Percentiles rank a stretch among this genome's conserved stretches.
These are phyloP conservation scores for Phrynocephalus forsythii DNA, from an alignment of 2,797 vertebrate species.

Conservation along the genomic window DNA sequence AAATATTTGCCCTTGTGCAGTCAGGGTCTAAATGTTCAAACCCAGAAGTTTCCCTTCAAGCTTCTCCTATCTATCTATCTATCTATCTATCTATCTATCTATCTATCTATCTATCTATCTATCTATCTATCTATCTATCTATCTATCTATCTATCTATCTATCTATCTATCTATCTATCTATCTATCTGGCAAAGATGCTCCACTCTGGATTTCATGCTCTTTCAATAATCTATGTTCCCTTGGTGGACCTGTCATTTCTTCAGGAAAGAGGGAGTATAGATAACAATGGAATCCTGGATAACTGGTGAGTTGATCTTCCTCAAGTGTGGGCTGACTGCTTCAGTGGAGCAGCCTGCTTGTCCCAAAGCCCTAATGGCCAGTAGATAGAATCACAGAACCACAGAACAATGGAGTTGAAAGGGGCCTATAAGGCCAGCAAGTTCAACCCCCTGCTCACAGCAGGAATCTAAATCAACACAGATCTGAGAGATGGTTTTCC, in stretches of 20 bases:
- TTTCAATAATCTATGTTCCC: neutral
- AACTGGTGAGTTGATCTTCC: neutral
- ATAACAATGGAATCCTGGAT: neutral
- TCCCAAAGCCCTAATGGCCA: neutral
- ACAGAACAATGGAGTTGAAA: no score
- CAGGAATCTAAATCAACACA: no score
- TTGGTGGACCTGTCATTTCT: neutral
- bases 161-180: no score
- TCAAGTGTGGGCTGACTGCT: neutral
- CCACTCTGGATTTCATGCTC: neutral
- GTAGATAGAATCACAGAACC: no score
- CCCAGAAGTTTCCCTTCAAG: neutral
- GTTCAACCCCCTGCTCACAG: no score
- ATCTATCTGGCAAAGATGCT: neutral
- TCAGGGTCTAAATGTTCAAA: neutral
- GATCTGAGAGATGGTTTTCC: no score
- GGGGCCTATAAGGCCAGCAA: no score
- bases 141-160: no score
- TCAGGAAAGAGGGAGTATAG: no score
- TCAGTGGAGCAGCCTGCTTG: neutral
- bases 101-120: neutral
- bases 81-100: neutral
- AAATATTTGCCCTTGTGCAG: no score
- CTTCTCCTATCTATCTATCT: neutral
- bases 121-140: no score